Base-by-base conservation (phyloP, 1,140 invertebrate genomes). In the Drosophila serrata region DNA sequence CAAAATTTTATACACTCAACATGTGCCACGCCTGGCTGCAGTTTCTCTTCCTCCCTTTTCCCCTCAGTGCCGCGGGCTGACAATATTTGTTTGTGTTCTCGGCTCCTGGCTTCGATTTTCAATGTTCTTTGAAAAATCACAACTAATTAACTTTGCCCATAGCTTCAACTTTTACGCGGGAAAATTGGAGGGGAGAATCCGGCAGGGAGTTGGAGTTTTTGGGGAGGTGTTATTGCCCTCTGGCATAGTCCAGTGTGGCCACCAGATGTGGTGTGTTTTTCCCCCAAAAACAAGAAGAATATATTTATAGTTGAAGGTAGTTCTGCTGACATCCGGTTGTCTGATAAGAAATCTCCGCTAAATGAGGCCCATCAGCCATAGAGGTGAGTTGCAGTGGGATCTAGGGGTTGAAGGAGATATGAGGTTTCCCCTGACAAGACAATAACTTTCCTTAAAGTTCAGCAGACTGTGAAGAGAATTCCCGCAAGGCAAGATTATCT, bases 41-140 rank as follows among this genome's bases (percentile, higher is more conserved):
- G 13, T 40, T 40, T 22, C 15, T 29, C 12, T 17, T 8, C 43
- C 29, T 17, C 9, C 43, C 29, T n/a, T 2, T 0, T 13, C 22
- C 22, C 22, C 15, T 17, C 40, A 62, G 31, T 62, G 68, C 82
- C 75, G 15, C 51, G 24, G 49, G 79, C 65, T 61, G 59, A 57
- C 61, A 76, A 58, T 79, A 74, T 82, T 79, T 75, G 70, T 88
- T 87, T 85, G 67, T 78, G 59, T 79, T 72, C 59, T 57, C 48
- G 55, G 31, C 55, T 75, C 46, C 75, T 72, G 77, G 57, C 63
- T 78, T 90, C 77, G 65, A 81, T 90, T 90, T 77, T 78, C 63
- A 90, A 84, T 90, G 86, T 90, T 85, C 85, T 90, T 90, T 90
- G 85, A 90, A 90, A 90, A 90, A 90, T 90, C 85, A 90, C 85